Evolutionary conservation across 2,888 invertebrate genomes (phyloP), one percentile per base, ranked within the genome.

Genomic region (Diploptera punctata): DNA sequence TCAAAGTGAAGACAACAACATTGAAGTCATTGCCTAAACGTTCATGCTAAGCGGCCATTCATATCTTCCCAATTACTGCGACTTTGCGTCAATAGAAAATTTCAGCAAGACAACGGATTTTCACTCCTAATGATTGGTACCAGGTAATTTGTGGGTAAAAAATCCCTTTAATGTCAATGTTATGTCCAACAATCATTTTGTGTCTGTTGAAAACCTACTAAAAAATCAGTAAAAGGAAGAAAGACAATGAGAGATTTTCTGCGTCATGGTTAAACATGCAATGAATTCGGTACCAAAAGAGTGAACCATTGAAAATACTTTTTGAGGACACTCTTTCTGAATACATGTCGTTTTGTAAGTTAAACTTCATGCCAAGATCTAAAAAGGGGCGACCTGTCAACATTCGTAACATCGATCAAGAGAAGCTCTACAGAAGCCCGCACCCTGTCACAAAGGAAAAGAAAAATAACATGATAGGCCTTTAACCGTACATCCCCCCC

Each of bases 141-240:
- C 5, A 21, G 5, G 5, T 21, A 7, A 52, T 52, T 24, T 7
- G 10, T 24, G n/a, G n/a, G 26, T 60, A 13, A 29, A 62, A 38
- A 62, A 62, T 21, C n/a, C 62, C 62, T 62, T 62, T 62, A 5
- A 62, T 19, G 33, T 31, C 4, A 62, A 29, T 21, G 62, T 31
- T n/a, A 62, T 62, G 62, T 21, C 62, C 10, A 62, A 33, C 62
- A 62, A 62, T 31, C 31, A 62, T 13, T 62, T 62, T 19, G 26
- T 62, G 38, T 62, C 62, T 62, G 33, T 62, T 3, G 62, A 57
- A 57, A 57, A 19, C 57, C 13, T 57, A 13, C 13, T 26, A n/a
- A 5, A 19, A n/a, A 19, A 10, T 13, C 5, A 24, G 5, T 13
- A 9, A 9, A 5, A 57, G n/a, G n/a, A n/a, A 21, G 21, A 57